A percentile compares a stretch with the other conserved stretches of the same genome.
Conservation (phyloP, 2,888 invertebrate species). For the Standfussiana lucernea region DNA sequence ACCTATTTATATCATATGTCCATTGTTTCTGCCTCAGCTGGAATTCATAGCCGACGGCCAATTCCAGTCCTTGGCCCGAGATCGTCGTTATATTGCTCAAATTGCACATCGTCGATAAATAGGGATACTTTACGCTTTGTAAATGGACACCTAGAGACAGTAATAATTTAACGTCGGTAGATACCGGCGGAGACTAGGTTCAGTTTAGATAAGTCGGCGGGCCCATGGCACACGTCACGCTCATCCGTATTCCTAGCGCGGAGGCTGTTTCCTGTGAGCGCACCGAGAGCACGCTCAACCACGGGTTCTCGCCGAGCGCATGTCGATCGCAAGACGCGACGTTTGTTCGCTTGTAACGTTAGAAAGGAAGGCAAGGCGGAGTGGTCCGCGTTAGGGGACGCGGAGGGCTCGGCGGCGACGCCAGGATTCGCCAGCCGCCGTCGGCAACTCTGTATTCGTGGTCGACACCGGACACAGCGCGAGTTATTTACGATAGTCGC, state of each 20-base stretch:
- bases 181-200: constrained; percentile 70
- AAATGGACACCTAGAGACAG: constrained; percentile 69
- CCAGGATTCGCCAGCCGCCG: constrained; percentile 81
- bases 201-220: constrained; percentile 74
- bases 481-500: constrained; percentile 89
- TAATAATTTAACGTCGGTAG: constrained; percentile 75
- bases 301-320: constrained; percentile 73
- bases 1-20: constrained; percentile 88
- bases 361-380: constrained; percentile 55
- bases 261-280: constrained; percentile 85
- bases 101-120: constrained; percentile 74
- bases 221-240: constrained; percentile 80
- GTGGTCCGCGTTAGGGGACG: constrained; percentile 65
- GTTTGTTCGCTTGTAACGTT: constrained; percentile 57
- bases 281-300: constrained; percentile 75
- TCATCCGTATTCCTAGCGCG: constrained; percentile 88
- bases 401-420: constrained; percentile 63
- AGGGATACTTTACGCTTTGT: constrained; percentile 71
- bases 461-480: constrained; percentile 86
- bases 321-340: constrained; percentile 61
- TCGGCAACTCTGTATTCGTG: constrained; percentile 86
- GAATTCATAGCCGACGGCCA: constrained; percentile 85
- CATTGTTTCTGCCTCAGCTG: constrained; percentile 85
- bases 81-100: constrained; percentile 81
- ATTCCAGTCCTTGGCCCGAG: constrained; percentile 77